phyloP scores from a whole-genome alignment of 2,888 invertebrate genomes.

The Macaria liturata region DNA sequence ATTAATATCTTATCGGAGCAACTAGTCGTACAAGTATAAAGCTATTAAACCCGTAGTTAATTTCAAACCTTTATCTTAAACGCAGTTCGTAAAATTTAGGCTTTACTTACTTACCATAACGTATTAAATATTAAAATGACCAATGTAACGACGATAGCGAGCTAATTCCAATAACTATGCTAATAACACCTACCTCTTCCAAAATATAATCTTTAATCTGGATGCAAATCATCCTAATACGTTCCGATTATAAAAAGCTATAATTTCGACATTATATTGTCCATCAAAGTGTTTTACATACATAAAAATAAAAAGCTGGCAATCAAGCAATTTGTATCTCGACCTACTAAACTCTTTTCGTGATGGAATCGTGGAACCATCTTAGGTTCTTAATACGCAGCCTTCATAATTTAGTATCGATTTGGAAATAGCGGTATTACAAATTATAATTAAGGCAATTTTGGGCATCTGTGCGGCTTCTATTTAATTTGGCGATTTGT shows the following conservation, averaged over 20 bases:
- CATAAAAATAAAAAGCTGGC: constrained; percentile 76
- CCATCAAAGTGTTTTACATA: constrained; percentile 82
- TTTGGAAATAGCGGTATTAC: constrained; percentile 47
- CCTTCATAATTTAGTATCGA: constrained; percentile 57
- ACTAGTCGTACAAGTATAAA: constrained; percentile 42
- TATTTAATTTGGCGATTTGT: constrained; percentile 34
- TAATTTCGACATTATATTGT: constrained; percentile 82
- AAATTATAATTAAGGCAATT: constrained; percentile 33
- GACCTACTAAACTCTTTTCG: constrained; percentile 76
- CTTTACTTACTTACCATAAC: constrained; percentile 65
- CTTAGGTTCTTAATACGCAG: constrained; percentile 56
- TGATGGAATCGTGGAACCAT: constrained; percentile 66
- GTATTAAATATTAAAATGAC: constrained; percentile 77
- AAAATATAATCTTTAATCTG: constrained; percentile 83
- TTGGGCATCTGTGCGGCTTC: constrained; percentile 29
- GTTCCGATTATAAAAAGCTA: constrained; percentile 80
- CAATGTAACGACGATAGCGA: constrained; percentile 69
- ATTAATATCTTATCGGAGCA: constrained; percentile 42
- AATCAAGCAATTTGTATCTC: constrained; percentile 80
- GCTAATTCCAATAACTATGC: constrained; percentile 80
- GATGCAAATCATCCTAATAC: constrained; percentile 82
- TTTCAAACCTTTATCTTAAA: constrained; percentile 57
- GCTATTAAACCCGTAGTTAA: constrained; percentile 48
- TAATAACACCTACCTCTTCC: constrained; percentile 78
- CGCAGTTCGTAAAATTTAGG: constrained; percentile 61